These are phyloP conservation scores for Delphinapterus leucas DNA, from an alignment of 2,113 vertebrate species.

Conservation along the genomic window DNA sequence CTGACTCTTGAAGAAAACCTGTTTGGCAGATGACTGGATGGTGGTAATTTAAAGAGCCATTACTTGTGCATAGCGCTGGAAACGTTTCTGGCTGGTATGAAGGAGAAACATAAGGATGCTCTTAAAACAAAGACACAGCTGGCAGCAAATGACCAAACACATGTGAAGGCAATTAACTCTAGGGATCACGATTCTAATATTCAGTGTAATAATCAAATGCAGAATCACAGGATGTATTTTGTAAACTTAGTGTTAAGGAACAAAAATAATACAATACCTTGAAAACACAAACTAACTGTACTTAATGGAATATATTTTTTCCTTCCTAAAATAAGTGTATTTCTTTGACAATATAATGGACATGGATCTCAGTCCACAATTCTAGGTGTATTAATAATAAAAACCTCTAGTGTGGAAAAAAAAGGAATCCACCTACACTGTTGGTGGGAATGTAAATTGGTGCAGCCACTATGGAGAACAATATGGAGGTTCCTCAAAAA, in stretches of 20 bases:
- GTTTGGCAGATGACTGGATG: background rate
- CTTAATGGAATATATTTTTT: background rate
- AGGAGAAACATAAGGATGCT: slow-evolving; percentile 41
- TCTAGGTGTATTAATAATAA: background rate
- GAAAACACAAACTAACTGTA: background rate
- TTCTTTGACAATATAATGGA: background rate
- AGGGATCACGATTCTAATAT: background rate
- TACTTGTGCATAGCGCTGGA: slow-evolving; percentile 11
- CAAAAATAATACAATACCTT: background rate
- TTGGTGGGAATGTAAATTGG: background rate
- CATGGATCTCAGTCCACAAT: background rate
- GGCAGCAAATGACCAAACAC: background rate
- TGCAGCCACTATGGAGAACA: background rate
- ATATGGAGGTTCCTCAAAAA: background rate
- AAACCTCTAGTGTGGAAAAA: background rate
- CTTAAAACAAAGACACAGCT: background rate
- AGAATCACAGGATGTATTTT: background rate
- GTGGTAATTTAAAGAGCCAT: slow-evolving; percentile 14
- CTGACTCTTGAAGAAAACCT: slow-evolving; percentile 49
- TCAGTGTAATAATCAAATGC: background rate
- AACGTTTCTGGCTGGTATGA: background rate
- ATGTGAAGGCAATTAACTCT: background rate
- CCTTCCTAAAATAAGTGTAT: background rate
- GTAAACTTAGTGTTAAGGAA: background rate
- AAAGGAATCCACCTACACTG: background rate